Evolutionary conservation across 1,140 invertebrate genomes (phyloP), one percentile per base, ranked within the genome.

Genomic region (Caenorhabditis briggsae): DNA sequence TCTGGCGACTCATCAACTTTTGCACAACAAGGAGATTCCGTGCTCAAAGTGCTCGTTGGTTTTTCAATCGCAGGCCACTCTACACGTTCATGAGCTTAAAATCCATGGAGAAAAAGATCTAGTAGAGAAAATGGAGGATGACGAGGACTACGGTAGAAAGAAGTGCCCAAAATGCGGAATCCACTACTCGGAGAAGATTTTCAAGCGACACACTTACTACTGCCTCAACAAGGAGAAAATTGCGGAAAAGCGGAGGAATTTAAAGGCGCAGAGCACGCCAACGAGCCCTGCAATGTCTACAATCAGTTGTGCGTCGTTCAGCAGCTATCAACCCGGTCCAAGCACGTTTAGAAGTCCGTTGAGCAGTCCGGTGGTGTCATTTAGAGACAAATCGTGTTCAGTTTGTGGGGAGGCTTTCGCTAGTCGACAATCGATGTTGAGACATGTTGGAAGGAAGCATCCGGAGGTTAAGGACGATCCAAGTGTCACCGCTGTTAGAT

Each of bases 381-480:
- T 50, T 50, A 16, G 70, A 5, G 70, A 78, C 53, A 78, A 78
- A n/a, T 78, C 70, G 46, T 78, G 70, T 50, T n/a, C 43, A 50
- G 70, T 78, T 3, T 78, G 70, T 78, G 70, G 70, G 9, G 70
- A 78, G 46, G 50, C 46, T 8, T 78, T 78, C n/a, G 70, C 70
- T 2, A 78, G 70, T 46, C 46, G 70, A 25, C 70, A 78, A 23
- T 78, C 70, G 3, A 78, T 78, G 70, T n/a, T 78, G 12, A 41
- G 70, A 50, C 70, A 78, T n/a, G 70, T 78, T n/a, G 70, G 70
- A 50, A 78, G 70, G 16, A 78, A 78, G 46, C 70, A 78, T 78
- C 70, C 70, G 23, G 70, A 78, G 1, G 70, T 53, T 11, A 78
- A 78, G 70, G n/a, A 78, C 14, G 70, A 78, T 50, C 70, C 70